Percentiles rank a stretch among this genome's conserved stretches.
These are phyloP conservation scores for Operophtera brumata DNA, from an alignment of 2,888 invertebrate genomes.

Conservation along the genomic window DNA sequence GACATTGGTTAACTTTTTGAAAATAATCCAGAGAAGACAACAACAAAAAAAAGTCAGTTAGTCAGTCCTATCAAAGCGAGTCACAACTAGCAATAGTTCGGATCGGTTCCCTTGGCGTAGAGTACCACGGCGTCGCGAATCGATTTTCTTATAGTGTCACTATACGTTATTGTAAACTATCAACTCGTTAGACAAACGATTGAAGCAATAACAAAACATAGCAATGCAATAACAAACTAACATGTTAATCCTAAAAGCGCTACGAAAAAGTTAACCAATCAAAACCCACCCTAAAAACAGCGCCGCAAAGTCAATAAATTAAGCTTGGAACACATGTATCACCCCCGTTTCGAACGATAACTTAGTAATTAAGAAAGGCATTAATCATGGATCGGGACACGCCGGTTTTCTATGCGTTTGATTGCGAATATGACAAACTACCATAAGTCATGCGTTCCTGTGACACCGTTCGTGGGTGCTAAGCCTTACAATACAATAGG, in stretches of 20 bases:
- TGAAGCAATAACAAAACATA: too few species aligned
- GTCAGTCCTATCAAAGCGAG: too few species aligned
- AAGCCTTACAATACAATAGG: constrained; percentile 39
- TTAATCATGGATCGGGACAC: constrained; percentile 73
- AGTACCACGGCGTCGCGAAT: too few species aligned
- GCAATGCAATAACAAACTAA: not conserved
- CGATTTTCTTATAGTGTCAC: too few species aligned
- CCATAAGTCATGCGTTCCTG: constrained; percentile 62
- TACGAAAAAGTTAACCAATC: constrained; percentile 36
- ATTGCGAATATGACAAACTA: constrained; percentile 73
- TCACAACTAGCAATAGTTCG: too few species aligned
- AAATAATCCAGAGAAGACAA: too few species aligned
- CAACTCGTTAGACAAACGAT: constrained; percentile 13
- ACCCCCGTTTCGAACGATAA: constrained; percentile 61
- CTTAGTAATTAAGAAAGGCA: constrained; percentile 79
- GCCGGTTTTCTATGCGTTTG: constrained; percentile 53
- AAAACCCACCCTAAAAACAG: constrained; percentile 40
- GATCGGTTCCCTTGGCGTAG: too few species aligned
- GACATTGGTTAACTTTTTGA: too few species aligned
- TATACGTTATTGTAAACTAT: too few species aligned
- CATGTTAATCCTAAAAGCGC: constrained; percentile 15
- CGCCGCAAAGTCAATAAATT: constrained; percentile 73
- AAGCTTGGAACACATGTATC: constrained; percentile 70
- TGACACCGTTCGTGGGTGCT: constrained; percentile 49
- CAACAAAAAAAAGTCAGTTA: too few species aligned